These are phyloP conservation scores for Xanthostigma xanthostigma DNA, from an alignment of 2,888 invertebrate genomes.

Conservation along the genomic window DNA sequence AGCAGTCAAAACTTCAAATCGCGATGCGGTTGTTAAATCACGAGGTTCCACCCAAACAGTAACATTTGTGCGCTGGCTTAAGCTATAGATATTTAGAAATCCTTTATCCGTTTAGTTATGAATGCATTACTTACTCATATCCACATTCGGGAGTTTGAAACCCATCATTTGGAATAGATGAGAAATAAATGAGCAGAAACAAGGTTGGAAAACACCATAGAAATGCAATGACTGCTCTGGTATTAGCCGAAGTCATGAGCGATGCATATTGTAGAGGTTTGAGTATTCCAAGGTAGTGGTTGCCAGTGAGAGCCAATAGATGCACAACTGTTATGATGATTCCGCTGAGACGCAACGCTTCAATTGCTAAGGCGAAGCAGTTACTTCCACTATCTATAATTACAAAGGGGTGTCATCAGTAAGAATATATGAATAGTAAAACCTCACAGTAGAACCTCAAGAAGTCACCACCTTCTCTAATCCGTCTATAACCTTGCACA, in stretches of 20 bases:
- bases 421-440: not conserved
- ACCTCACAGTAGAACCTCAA: too few relatives aligned
- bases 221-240: constrained; percentile 30
- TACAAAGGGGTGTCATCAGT: not conserved
- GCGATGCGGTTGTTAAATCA: too few relatives aligned
- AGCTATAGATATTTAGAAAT: not conserved
- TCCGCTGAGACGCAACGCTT: constrained; percentile 36
- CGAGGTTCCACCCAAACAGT: not conserved
- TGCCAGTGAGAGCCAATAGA: constrained; percentile 43
- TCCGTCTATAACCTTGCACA: too few relatives aligned
- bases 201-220: constrained; percentile 41
- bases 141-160: constrained; percentile 23
- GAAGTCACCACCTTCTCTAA: too few relatives aligned
- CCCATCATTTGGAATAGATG: constrained; percentile 30
- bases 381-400: constrained; percentile 9
- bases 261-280: constrained; percentile 37
- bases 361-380: constrained; percentile 24
- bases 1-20: too few relatives aligned
- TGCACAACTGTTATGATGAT: constrained; percentile 47
- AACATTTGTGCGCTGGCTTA: not conserved
- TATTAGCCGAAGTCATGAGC: constrained; percentile 33
- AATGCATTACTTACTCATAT: constrained; percentile 8
- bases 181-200: constrained; percentile 35
- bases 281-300: constrained; percentile 50
- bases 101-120: not conserved